Evolutionary conservation across 2,888 invertebrate genomes (phyloP), one percentile per base, ranked within the genome.

Genomic region (Blastobasis lacticolella): DNA sequence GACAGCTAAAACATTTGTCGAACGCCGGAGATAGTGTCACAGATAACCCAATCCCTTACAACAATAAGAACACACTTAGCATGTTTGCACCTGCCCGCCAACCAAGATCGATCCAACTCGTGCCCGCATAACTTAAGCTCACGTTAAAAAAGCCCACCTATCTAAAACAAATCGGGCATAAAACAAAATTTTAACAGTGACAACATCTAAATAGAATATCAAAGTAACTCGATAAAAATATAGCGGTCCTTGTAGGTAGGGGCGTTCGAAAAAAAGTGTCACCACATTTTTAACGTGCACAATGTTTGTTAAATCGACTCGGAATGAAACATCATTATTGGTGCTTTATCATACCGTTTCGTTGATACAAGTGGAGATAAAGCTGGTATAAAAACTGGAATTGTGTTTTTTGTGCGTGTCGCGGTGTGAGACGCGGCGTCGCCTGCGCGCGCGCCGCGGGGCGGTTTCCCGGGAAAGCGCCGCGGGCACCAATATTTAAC

Each of bases 1-100:
- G 88, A 88, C 88, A 88, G 85, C 78, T 83, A 78, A 79, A 85
- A 82, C 85, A 85, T 87, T 87, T 87, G 83, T 88, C 86, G 88
- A 88, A 84, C 83, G 71, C 64, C 73, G 64, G 63, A 87, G 88
- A 88, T 88, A 85, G 86, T 87, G 88, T 88, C 88, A 88, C 78
- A 78, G 88, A 88, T 88, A 87, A 87, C 76, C 76, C 80, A 81
- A 85, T 81, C 87, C 86, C 83, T 84, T 83, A 84, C 78, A 85
- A 88, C 86, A 87, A 88, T 87, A 78, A 83, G 83, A 86, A 85
- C 71, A 86, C 86, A 88, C 86, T 88, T 88, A 86, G 79, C 84
- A 83, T 86, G 86, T 88, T 87, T 87, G 86, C 88, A 88, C 88
- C 88, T 88, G 88, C 87, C 64, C 63, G 72, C 71, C 73, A 63